Evolutionary conservation across 2,797 vertebrate genomes (phyloP), one percentile per base, ranked within the genome.

Genomic region (Anguilla marmorata): DNA sequence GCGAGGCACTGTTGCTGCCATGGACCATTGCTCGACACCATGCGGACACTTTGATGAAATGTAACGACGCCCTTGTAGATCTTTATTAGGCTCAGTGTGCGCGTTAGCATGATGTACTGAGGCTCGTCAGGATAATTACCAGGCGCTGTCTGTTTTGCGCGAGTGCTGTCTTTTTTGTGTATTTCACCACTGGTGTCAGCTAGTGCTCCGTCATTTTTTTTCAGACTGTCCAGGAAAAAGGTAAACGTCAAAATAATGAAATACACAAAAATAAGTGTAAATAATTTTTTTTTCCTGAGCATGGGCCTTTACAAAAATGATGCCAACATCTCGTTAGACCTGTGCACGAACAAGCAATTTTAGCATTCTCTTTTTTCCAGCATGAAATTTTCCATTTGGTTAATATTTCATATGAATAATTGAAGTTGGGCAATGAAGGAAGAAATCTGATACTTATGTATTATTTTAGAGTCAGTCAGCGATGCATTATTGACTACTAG

Each of bases 11-110:
- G 79, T 48, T 79, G 74, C 74, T 82, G 41, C 45, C 8, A 24
- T 82, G 79, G 79, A 50, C 45, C 45, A 50, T 82, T 82, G 8
- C 41, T 24, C n/a, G 45, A 82, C 41, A 82, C 19, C 79, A 82
- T 50, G 41, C 14, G 24, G 45, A 48, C 21, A 50, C 41, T 82
- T 24, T 48, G 79, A 82, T 33, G 24, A 41, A 50, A 82, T 2
- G 21, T 50, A 50, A 82, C 24, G 41, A 2, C 50, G 19, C 79
- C 1, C 41, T 19, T 24, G 41, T 24, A 82, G 79, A n/a, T 9
- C 45, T 48, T 48, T 50, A 82, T 82, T 48, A 50, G 16, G 9
- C 21, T 48, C 30, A 2, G 33, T 41, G 37, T 80, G 76, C 12
- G 37, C 45, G 37, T 80, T 21, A 80, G 16, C 21, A 45, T 80